phyloP scores from a whole-genome alignment of 2,888 invertebrate species.

The Hanleya hanleyi region DNA sequence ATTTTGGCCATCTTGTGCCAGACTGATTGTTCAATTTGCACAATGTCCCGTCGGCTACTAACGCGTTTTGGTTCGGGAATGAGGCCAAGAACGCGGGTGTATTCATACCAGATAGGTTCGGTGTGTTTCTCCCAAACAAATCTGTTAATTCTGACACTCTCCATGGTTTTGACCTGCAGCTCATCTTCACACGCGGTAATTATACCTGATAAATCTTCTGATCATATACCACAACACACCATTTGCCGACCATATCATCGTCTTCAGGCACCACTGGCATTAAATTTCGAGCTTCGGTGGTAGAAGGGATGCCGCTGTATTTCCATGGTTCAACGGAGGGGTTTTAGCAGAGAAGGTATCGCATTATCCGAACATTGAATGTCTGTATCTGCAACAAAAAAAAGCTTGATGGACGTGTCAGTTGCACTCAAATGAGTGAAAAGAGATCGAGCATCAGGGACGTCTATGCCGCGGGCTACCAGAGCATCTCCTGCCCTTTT shows the following conservation, averaged over 20 bases:
- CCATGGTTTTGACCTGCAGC: neutral
- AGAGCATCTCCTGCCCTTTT: slow-evolving; percentile 57
- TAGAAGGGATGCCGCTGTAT: too few relatives aligned
- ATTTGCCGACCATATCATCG: neutral
- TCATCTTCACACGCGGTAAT: slow-evolving; percentile 3
- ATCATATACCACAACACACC: slow-evolving; percentile 4
- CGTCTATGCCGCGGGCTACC: slow-evolving; percentile 29
- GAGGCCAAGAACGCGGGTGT: neutral
- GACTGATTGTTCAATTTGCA: too few relatives aligned
- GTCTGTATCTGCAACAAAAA: slow-evolving; percentile 7
- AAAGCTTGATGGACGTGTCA: neutral
- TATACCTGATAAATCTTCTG: neutral
- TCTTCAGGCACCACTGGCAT: neutral
- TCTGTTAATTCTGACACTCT: neutral
- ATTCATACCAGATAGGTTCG: neutral
- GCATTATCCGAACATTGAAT: too few relatives aligned
- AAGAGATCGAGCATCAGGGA: slow-evolving; percentile 11
- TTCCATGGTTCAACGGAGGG: too few relatives aligned
- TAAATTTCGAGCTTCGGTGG: too few relatives aligned
- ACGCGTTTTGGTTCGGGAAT: too few relatives aligned
- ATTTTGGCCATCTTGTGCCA: too few relatives aligned
- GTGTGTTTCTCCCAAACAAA: neutral
- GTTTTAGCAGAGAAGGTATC: too few relatives aligned
- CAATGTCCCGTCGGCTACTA: too few relatives aligned
- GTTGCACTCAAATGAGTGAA: neutral